phyloP scores from a whole-genome alignment of 2,888 invertebrate genomes.

The Apotomis betuletana region DNA sequence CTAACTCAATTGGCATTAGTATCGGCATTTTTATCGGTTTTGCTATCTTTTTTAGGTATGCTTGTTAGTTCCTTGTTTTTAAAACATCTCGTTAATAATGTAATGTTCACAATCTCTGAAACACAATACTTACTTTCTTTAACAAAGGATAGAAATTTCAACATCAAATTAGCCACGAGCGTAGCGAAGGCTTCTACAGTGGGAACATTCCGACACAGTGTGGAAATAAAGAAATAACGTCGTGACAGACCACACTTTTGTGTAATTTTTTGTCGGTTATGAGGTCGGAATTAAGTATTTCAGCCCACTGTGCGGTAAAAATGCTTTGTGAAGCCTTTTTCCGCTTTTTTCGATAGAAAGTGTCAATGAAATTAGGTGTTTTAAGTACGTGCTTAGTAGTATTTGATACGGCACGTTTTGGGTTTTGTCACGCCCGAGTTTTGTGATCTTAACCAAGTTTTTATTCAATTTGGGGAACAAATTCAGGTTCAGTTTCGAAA shows the following conservation, averaged over 20 bases:
- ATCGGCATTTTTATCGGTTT: too few relatives aligned
- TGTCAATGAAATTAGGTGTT: slow-evolving; percentile 38
- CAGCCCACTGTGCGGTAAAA: slow-evolving; percentile 43
- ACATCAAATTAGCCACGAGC: slow-evolving; percentile 53
- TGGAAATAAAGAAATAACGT: slow-evolving; percentile 59
- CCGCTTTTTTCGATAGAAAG: slow-evolving; percentile 38
- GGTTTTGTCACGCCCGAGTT: slow-evolving; percentile 21
- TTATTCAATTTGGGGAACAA: slow-evolving; percentile 9
- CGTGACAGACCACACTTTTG: slow-evolving; percentile 65
- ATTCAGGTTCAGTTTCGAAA: slow-evolving; percentile 6
- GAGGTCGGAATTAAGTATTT: slow-evolving; percentile 50
- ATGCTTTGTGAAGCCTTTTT: slow-evolving; percentile 39
- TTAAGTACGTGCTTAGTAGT: slow-evolving; percentile 31
- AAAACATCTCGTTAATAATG: not conserved
- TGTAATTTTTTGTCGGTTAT: slow-evolving; percentile 58
- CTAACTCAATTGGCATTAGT: not conserved
- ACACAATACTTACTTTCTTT: slow-evolving; percentile 42
- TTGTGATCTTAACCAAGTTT: slow-evolving; percentile 18
- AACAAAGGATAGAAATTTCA: slow-evolving; percentile 54
- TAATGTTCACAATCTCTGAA: slow-evolving; percentile 22
- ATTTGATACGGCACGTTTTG: slow-evolving; percentile 17
- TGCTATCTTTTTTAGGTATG: not conserved
- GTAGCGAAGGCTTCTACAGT: slow-evolving; percentile 45
- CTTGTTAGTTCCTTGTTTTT: not conserved
- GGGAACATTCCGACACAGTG: slow-evolving; percentile 54